These are phyloP conservation scores for Saccostrea glomerata DNA, from an alignment of 1,140 invertebrate species.

Conservation along the genomic window DNA sequence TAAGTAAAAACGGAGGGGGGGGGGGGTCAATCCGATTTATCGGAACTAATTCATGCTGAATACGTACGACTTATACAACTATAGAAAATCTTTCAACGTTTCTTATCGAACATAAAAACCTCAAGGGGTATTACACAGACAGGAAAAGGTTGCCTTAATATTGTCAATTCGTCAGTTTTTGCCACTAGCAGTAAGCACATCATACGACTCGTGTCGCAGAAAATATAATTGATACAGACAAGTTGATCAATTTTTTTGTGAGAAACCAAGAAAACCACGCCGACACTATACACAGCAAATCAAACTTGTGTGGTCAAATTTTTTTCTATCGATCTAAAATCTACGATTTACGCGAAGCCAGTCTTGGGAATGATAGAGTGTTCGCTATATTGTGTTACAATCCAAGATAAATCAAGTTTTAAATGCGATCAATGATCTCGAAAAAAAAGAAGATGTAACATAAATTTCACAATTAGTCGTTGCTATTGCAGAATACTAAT, in stretches of 20 bases:
- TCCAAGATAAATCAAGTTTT: neutral
- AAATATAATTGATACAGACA: neutral
- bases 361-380: neutral
- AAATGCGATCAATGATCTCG: neutral
- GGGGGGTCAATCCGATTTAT: too few species aligned
- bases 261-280: neutral
- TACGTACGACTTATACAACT: too few species aligned
- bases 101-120: too few species aligned
- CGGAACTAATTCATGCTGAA: too few species aligned
- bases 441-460: neutral
- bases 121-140: too few species aligned
- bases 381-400: neutral
- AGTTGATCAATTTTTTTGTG: neutral
- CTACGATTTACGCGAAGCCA: conserved; percentile 1
- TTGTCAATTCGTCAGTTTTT: neutral
- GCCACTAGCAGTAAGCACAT: too few species aligned
- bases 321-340: conserved; percentile 14
- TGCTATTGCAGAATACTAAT: neutral
- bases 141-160: too few species aligned
- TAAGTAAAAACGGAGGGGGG: too few species aligned
- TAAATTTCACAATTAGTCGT: neutral
- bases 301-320: conserved; percentile 8
- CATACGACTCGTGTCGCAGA: neutral
- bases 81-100: too few species aligned
- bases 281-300: neutral